Evolutionary conservation across 2,888 invertebrate genomes (phyloP), one percentile per base, ranked within the genome.

Genomic region (Piscicola geometra): DNA sequence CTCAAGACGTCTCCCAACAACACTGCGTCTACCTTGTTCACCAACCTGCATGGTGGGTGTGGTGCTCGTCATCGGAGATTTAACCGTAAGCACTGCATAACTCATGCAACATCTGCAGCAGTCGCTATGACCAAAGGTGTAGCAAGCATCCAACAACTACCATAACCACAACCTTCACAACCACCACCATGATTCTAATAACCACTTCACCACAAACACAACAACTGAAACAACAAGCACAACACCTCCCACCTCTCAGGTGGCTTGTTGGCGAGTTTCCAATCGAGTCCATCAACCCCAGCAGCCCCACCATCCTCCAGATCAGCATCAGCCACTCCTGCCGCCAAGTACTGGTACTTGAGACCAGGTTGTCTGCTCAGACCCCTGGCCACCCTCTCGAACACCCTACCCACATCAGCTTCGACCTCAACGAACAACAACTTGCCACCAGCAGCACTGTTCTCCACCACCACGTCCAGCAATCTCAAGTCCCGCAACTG

Each of bases 381-480:
- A 47, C 80, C 78, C 18, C 81, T 79, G 15, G 81, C 76, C 15
- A 82, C 77, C 25, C 77, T 72, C 5, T 79, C 75, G 71, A 79
- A 81, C 60, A 84, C 35, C 21, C 77, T 76, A 32, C 76, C 50
- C 0, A 66, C 56, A 1, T 21, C 56, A 0, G 77, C 77, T 56
- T 70, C 77, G 0, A 76, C 75, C 35, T 78, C 77, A 1, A 78
- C 79, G 88, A 9, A 90, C 86, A 88, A 52, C 15, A 79, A 28
- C 50, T 76, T 77, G 87, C 25, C 90, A 87, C 85, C 92, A 92
- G 28, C 94, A 85, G 88, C 87, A 28, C 89, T 88, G 84, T 94
- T 95, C 87, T 95, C 94, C 50, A 91, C 85, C 32, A 91, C 90
- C 15, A 91, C 86, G 84, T 94, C 93, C 75, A 93, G 83, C 60